These are phyloP conservation scores for Xiphias gladius DNA, from an alignment of 2,113 vertebrate species.

Conservation along the genomic window DNA sequence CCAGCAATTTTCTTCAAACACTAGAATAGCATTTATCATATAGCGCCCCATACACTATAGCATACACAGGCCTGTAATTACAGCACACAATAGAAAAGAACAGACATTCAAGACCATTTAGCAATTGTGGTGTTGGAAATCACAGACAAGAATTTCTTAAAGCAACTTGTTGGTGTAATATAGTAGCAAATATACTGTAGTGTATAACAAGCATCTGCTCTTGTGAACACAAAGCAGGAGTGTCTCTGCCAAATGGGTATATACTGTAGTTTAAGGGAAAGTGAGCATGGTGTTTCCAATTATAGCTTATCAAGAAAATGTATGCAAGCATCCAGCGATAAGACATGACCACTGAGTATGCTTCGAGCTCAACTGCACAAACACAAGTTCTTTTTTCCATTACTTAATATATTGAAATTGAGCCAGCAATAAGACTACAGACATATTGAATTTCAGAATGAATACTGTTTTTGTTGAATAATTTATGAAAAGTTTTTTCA, in stretches of 20 bases:
- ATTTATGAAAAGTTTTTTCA: not conserved
- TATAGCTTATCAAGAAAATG: conserved; percentile 31
- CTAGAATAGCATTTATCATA: conserved; percentile 58
- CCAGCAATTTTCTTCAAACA: conserved; percentile 68
- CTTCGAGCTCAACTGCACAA: not conserved
- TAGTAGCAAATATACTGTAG: conserved; percentile 53
- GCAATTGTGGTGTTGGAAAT: conserved; percentile 74
- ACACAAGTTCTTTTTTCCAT: not conserved
- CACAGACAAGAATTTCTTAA: conserved; percentile 59
- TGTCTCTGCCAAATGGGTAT: conserved; percentile 12
- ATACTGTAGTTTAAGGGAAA: conserved; percentile 35
- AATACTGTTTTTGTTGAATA: conserved; percentile 7
- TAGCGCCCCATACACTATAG: conserved; percentile 53
- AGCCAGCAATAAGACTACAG: not conserved
- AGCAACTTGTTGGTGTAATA: conserved; percentile 66
- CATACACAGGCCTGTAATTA: conserved; percentile 67
- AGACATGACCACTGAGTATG: not conserved
- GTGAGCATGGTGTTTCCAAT: conserved; percentile 28
- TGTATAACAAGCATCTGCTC: conserved; percentile 48
- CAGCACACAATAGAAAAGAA: conserved; percentile 71
- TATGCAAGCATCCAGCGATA: conserved; percentile 4
- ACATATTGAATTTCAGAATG: not conserved
- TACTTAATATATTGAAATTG: not conserved
- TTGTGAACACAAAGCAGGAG: conserved; percentile 36
- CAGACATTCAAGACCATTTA: conserved; percentile 52